phyloP scores from a whole-genome alignment of 2,113 vertebrate species.

The Bostrychus sinensis region DNA sequence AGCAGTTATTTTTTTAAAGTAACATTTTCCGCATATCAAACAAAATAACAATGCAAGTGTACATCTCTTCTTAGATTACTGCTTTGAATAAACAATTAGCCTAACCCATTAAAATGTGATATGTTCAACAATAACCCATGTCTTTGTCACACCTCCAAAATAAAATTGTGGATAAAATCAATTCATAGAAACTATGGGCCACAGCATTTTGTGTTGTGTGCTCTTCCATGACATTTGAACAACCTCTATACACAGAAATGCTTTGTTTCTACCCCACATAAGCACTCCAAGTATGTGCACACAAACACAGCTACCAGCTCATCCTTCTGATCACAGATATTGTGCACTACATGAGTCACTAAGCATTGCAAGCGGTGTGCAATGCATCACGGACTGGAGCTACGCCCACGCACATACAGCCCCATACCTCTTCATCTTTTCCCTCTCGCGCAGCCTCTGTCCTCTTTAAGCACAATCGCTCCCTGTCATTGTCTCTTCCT shows the following conservation, averaged over 20 bases:
- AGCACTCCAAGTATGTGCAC: slow-evolving; percentile 30
- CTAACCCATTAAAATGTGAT: neutral
- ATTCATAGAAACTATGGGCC: slow-evolving; percentile 21
- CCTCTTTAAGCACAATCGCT: slow-evolving; percentile 33
- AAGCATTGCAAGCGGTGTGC: slow-evolving; percentile 73
- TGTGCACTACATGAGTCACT: slow-evolving; percentile 82
- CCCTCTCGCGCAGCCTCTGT: slow-evolving; percentile 43
- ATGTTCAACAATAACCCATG: neutral
- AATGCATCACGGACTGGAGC: slow-evolving; percentile 75
- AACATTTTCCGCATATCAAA: neutral
- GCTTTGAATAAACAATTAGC: neutral
- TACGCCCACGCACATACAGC: slow-evolving; percentile 75
- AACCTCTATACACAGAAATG: slow-evolving; percentile 54
- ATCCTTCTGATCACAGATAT: slow-evolving; percentile 76
- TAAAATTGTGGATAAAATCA: slow-evolving; percentile 28
- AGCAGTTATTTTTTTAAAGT: neutral
- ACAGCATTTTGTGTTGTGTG: slow-evolving; percentile 34
- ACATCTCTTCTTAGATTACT: neutral
- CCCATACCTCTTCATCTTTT: slow-evolving; percentile 61
- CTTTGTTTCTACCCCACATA: slow-evolving; percentile 62
- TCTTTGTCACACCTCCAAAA: slow-evolving; percentile 31
- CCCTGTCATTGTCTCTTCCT: slow-evolving; percentile 25
- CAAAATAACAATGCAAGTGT: neutral
- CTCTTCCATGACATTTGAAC: slow-evolving; percentile 59
- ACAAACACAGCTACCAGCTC: slow-evolving; percentile 48